Evolutionary conservation across 2,888 invertebrate genomes (phyloP), one percentile per base, ranked within the genome.

Genomic region (Lepetodrilus schrolli): DNA sequence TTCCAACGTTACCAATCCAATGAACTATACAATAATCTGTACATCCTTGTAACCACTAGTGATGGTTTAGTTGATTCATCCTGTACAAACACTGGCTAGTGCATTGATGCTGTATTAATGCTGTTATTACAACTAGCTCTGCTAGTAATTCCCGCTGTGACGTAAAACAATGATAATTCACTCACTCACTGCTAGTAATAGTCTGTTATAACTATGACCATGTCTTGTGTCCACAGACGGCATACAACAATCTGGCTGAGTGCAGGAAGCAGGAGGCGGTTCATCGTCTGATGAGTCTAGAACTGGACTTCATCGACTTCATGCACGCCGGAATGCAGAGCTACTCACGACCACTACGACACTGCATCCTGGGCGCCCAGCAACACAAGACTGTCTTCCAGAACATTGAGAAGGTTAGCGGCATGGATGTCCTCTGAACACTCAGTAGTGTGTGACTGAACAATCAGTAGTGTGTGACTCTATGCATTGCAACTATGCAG

Each of bases 241-340:
- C 82, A 4, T 78, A 73, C 38, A 78, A 82, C 20, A 34, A 34
- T 13, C 34, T 51, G 23, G 50, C 70, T 37, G 83, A 85, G 34
- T 73, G 76, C 74, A 75, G 81, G 17, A 84, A 84, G 58, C 83
- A 84, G 73, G 85, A 86, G 70, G 85, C 85, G 5, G 84, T 87
- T 20, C 84, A 87, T 48, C 79, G 85, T 10, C 73, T 88, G 73
- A 74, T 88, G 72, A 83, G 81, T 36, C 68, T 87, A 43, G 90
- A 90, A 77, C 78, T 85, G 10, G 86, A 87, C 65, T 89, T 86
- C 75, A 86, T 88, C 13, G 83, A 85, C 70, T 78, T 83, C 68
- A 89, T 90, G 89, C 87, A 88, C 77, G 80, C 80, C 71, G 90
- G 89, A 48, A 86, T 88, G 71, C 86, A 88, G 80, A 76, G 87